phyloP scores from a whole-genome alignment of 2,888 invertebrate genomes.

The Sarcophaga caerulescens region DNA sequence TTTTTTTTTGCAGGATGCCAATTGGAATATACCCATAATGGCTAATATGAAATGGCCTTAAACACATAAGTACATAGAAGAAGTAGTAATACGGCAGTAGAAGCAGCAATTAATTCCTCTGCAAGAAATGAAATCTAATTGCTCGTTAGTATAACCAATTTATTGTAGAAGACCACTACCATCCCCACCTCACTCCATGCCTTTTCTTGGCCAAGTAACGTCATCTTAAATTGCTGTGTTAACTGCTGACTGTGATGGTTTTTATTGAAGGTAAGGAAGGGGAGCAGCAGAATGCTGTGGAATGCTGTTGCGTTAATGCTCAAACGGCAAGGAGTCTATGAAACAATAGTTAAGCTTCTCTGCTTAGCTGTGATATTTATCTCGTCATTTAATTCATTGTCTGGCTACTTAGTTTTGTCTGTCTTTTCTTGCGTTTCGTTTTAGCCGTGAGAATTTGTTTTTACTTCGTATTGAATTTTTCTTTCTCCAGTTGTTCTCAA shows the following conservation, averaged over 20 bases:
- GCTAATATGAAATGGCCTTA: neutral
- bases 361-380: slow-evolving; percentile 65
- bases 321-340: slow-evolving; percentile 1
- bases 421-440: no score
- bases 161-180: slow-evolving; percentile 20
- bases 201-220: slow-evolving; percentile 65
- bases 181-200: slow-evolving; percentile 33
- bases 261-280: slow-evolving; percentile 29
- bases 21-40: slow-evolving; percentile 42
- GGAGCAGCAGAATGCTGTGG: no score
- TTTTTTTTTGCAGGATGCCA: neutral
- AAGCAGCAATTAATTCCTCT: slow-evolving; percentile 79
- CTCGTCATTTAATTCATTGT: slow-evolving; percentile 72
- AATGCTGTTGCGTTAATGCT: slow-evolving; percentile 43
- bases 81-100: slow-evolving; percentile 62
- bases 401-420: slow-evolving; percentile 69
- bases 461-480: slow-evolving; percentile 15
- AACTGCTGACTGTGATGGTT: slow-evolving; percentile 79
- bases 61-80: slow-evolving; percentile 19
- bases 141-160: slow-evolving; percentile 76
- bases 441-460: slow-evolving; percentile 67
- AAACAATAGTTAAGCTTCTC: slow-evolving; percentile 37
- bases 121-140: slow-evolving; percentile 80
- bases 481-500: slow-evolving; percentile 31
- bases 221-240: slow-evolving; percentile 74